phyloP scores from a whole-genome alignment of 2,113 vertebrate species.

The Hypomesus transpacificus region DNA sequence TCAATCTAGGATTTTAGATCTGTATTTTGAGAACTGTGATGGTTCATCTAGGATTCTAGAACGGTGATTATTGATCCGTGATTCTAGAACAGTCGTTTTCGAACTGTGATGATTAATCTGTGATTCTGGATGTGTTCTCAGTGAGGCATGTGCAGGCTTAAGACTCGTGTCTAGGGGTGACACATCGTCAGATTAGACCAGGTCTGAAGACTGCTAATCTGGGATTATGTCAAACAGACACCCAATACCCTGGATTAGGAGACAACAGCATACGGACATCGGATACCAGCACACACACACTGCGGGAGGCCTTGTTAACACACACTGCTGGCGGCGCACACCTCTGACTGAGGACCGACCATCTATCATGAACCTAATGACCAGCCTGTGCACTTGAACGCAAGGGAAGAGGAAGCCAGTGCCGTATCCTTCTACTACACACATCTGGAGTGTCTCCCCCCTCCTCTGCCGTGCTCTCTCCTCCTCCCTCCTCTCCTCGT shows the following conservation, averaged over 20 bases:
- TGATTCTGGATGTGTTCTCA: neutral
- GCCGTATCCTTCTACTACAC: conserved; percentile 36
- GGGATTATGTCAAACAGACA: conserved; percentile 40
- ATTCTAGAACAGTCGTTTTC: too few species aligned
- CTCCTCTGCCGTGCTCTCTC: conserved; percentile 18
- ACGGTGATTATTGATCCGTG: too few species aligned
- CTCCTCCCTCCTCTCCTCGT: conserved; percentile 1
- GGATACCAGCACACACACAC: neutral
- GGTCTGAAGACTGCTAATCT: conserved; percentile 38
- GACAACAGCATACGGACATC: conserved; percentile 1
- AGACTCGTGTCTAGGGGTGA: neutral
- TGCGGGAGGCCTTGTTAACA: neutral
- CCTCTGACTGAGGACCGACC: neutral
- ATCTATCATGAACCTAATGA: conserved; percentile 41
- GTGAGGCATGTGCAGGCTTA: neutral
- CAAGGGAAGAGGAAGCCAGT: conserved; percentile 46
- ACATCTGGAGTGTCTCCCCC: conserved; percentile 38
- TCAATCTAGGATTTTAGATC: too few species aligned
- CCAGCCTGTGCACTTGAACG: conserved; percentile 19
- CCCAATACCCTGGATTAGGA: conserved; percentile 29
- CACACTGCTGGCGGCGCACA: neutral
- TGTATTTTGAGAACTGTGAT: too few species aligned
- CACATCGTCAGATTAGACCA: conserved; percentile 26
- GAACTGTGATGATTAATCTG: neutral
- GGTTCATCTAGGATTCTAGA: too few species aligned